These are phyloP conservation scores for Antigone vipio DNA, from an alignment of 2,113 vertebrate species.

Conservation along the genomic window DNA sequence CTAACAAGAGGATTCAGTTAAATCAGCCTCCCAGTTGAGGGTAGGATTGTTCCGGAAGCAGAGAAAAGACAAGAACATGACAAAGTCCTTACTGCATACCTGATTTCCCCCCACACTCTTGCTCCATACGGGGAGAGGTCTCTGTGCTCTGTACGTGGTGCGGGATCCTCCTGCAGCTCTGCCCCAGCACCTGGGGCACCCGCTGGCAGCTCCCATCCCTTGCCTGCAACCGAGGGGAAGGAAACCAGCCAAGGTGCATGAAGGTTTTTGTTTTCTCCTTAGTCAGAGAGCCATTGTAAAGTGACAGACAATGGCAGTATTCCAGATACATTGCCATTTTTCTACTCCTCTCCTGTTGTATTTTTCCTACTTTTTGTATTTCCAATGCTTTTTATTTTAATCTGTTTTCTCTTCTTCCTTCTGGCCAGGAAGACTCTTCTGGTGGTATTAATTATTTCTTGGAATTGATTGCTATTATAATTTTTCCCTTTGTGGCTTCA, in stretches of 20 bases:
- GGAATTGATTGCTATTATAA: background rate
- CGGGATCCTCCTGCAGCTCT: background rate
- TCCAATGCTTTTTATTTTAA: background rate
- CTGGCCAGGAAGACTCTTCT: background rate
- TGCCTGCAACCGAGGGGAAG: rapidly evolving
- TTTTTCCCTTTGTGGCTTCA: background rate
- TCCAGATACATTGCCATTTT: background rate
- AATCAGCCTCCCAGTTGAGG: background rate
- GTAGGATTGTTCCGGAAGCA: background rate
- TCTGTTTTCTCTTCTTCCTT: background rate
- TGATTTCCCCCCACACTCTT: background rate
- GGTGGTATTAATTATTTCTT: background rate
- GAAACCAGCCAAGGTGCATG: background rate
- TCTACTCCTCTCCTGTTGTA: background rate
- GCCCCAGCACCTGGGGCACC: background rate
- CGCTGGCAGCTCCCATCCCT: rapidly evolving
- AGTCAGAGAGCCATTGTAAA: background rate
- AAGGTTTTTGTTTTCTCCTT: rapidly evolving
- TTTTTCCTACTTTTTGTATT: background rate
- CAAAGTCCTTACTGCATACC: background rate
- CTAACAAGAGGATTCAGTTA: background rate
- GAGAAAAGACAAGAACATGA: background rate
- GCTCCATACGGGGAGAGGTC: background rate
- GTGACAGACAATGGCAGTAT: background rate
- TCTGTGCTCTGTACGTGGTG: too few relatives aligned